Evolutionary conservation across 2,113 vertebrate genomes (phyloP), one percentile per base, ranked within the genome.

Genomic region (Fulmarus glacialis): DNA sequence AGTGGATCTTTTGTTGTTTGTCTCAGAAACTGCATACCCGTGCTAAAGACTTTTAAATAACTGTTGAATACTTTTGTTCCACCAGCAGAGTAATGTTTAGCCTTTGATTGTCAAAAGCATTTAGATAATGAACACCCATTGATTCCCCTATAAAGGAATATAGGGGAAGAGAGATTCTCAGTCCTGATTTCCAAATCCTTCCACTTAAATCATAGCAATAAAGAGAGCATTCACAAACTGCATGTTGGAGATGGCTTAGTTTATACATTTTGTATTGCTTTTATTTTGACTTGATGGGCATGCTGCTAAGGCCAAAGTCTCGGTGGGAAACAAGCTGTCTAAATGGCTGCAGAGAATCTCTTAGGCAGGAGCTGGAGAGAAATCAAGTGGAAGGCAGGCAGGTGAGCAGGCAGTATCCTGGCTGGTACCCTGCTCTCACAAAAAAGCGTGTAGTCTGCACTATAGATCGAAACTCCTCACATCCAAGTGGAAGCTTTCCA

Each of bases 401-500:
- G 67, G 32, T 90, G 72, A 87, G 43, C 59, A 78, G 45, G 60
- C n/a, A 59, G 16, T 6, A 8, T 47, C 56, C 48, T 3, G 4
- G 27, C 82, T 59, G 20, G 9, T 77, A 72, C 38, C 20, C 30
- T 48, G 12, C 48, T 84, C 60, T 67, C 30, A 38, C 36, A 59
- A 24, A 91, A 79, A 40, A 56, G 18, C 22, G 3, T 2, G 27
- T 60, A 13, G 18, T 43, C 32, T 23, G 32, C 2, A 2, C 36
- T 67, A 15, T 3, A 11, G 6, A 43, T 13, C 0, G 0, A 59
- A 92, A 40, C 26, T 40, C 10, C 23, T 43, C 1, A 0, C 58
- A 30, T 75, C 58, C 12, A 4, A 72, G 19, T 29, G 52, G 43
- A 60, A 84, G 42, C 8, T 72, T 80, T 89, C 79, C 72, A 34